Base-by-base conservation (phyloP, 2,113 vertebrate species). In the Ptyas mucosa region DNA sequence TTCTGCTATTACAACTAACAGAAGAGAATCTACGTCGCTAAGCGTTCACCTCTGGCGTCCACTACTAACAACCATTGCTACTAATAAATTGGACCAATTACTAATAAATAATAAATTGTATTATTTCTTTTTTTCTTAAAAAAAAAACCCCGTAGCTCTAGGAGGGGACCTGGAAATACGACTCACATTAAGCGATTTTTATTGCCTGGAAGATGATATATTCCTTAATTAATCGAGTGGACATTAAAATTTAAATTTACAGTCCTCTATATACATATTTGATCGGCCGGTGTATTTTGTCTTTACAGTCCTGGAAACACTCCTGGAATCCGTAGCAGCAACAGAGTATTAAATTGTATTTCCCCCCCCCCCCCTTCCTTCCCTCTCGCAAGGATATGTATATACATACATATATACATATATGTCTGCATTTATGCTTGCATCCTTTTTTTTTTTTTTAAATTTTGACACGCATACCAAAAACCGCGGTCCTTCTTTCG, bases 231-330 rank as follows among this genome's bases (percentile, higher is more conserved):
- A 97, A 96, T 97, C 95, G 95, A 95, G 96, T 96, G 97, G 97
- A 98, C 98, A 98, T 97, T 97, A 97, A 97, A 96, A 97, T 97
- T 93, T 95, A 95, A 96, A 95, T 98, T 97, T 98, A 98, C 98
- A 98, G 94, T 96, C 97, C 96, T 81, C 69, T 94, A 97, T 97
- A 96, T 97, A 97, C 97, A 46, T 89, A 55, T 12, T 81, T 39
- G 39, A 20, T 97, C 94, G 96, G 92, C 95, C 94, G 94, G 93
- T 88, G 75, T n/a, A 24, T 51, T 81, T 75, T 92, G 21, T 92
- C 34, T 75, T 92, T 87, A 91, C 55, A 69, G 90, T 43, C 49
- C 49, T 1, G n/a, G 53, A 24, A 54, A 85, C 89, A 94, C 89
- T 11, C 18, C 2, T 93, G 88, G 87, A 85, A 52, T 57, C 93